Evolutionary conservation across 2,888 invertebrate genomes (phyloP).

Genomic region (Hirtodrosophila alboralis): DNA sequence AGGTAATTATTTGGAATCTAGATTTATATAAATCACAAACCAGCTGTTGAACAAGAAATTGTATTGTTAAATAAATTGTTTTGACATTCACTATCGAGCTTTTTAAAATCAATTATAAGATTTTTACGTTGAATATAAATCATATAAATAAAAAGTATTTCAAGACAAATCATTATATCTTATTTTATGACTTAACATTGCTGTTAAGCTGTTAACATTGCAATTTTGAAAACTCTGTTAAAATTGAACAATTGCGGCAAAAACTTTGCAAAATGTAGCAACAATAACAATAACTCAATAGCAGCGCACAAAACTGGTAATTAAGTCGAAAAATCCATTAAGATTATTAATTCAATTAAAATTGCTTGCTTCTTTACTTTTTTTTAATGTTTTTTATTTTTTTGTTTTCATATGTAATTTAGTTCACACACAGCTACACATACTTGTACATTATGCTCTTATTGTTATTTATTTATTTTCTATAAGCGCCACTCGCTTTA

Average conservation of each 20-base stretch:
- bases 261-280: constrained; percentile 6
- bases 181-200: no score
- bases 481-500: constrained; percentile 57
- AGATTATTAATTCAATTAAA: constrained; percentile 75
- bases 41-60: no score
- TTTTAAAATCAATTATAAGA: no score
- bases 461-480: constrained; percentile 9
- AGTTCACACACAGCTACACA: constrained; percentile 41
- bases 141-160: no score
- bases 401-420: constrained; percentile 56
- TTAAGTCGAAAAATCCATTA: constrained; percentile 70
- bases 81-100: no score
- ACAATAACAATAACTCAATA: constrained; percentile 21
- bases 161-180: no score
- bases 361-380: constrained; percentile 61
- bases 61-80: no score
- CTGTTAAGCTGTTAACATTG: no score
- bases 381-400: constrained; percentile 39
- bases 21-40: no score
- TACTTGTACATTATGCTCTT: constrained; percentile 1
- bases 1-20: no score
- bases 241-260: constrained; percentile 26
- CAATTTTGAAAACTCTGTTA: no score
- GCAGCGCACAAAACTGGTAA: constrained; percentile 48
- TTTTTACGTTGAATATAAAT: no score